Evolutionary conservation across 2,888 invertebrate genomes (phyloP).

Genomic region (Melanostoma scalare): DNA sequence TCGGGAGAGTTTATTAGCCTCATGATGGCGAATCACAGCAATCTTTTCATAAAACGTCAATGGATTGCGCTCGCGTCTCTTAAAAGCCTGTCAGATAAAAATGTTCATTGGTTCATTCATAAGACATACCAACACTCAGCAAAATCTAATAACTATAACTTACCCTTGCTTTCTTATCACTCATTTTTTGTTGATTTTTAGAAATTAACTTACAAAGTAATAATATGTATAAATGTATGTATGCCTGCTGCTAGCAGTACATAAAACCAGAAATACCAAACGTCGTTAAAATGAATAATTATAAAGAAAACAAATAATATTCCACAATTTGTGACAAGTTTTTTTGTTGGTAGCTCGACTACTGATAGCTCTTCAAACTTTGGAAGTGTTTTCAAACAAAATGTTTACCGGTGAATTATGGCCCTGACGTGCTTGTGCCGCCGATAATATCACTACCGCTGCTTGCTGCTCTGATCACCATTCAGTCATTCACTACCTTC

Average conservation of each 20-base stretch:
- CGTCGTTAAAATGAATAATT: too few relatives aligned
- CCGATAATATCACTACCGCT: conserved; percentile 37
- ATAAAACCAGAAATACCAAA: too few relatives aligned
- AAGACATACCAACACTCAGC: too few relatives aligned
- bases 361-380: too few relatives aligned
- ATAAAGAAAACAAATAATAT: too few relatives aligned
- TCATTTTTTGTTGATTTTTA: conserved; percentile 15
- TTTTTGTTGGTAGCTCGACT: too few relatives aligned
- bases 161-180: conserved; percentile 10
- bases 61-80: conserved; percentile 79
- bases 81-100: conserved; percentile 73
- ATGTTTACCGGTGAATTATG: conserved; percentile 23
- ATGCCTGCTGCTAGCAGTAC: too few relatives aligned
- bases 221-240: too few relatives aligned
- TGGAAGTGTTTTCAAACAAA: not conserved
- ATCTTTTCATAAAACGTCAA: conserved; percentile 80
- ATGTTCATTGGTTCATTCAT: too few relatives aligned
- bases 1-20: conserved; percentile 79
- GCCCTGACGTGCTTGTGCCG: conserved; percentile 46
- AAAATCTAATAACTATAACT: not conserved
- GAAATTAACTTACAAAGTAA: not conserved
- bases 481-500: conserved; percentile 40
- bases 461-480: not conserved
- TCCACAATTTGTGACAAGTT: too few relatives aligned
- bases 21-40: conserved; percentile 80